Evolutionary conservation across 2,888 invertebrate species (phyloP), one percentile per base, ranked within the genome.

Genomic region (Melanotus villosus): DNA sequence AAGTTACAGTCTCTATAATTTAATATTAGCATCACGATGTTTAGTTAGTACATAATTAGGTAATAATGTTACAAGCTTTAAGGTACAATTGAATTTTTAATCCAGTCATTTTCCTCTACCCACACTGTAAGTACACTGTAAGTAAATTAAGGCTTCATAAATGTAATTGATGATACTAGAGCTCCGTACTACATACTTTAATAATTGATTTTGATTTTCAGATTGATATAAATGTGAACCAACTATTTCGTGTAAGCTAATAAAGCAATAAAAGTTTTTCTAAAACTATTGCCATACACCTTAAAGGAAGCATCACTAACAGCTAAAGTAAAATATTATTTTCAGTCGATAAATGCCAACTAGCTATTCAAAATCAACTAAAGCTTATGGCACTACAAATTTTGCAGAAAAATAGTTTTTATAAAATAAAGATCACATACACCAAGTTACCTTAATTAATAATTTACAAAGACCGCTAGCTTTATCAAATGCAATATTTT

Each of bases 401-500:
- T 36, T 23, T 34, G 14, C 34, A 38, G 56, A 32, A 54, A 54
- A 3, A 54, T n/a, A 18, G 23, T 14, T 14, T 2, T 19, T 12
- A 30, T 36, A 38, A 56, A 18, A 56, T 21, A 38, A 50, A 54
- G n/a, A 56, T 56, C 56, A 56, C 56, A 56, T 19, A n/a, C 23
- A 38, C 21, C 21, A 36, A 56, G 36, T 12, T 54, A 54, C 54
- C n/a, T n/a, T 50, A 43, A 14, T 21, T 6, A 32, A 30, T 52
- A 26, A 32, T n/a, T 16, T 2, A 38, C 14, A 4, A 16, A 52
- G 19, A 12, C 52, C 23, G 10, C 9, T 50, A 21, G 26, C 1
- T 14, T 5, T 30, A 14, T 26, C 30, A 52, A 56, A 56, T 56
- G 56, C 56, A 56, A 38, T 19, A 56, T 56, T 56, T 56, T 56